Evolutionary conservation across 2,888 invertebrate species (phyloP).

Genomic region (Yponomeuta evonymella): DNA sequence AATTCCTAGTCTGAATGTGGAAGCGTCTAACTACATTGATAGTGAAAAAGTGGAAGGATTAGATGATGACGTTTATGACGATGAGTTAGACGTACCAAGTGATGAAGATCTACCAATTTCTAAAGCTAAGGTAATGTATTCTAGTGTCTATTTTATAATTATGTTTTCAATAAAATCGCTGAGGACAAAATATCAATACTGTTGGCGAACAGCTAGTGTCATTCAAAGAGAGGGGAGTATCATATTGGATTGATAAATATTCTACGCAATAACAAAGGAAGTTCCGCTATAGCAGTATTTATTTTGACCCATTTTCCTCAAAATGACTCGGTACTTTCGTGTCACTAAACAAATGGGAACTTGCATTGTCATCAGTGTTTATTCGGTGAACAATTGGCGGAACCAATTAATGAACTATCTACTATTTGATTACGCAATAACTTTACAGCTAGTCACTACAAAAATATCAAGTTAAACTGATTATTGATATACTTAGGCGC

Average conservation of each 20-base stretch:
- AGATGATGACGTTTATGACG: constrained; percentile 68
- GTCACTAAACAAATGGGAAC: background rate
- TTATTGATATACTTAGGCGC: too few species aligned
- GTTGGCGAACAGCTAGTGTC: too few species aligned
- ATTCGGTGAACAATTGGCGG: background rate
- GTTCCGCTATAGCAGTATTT: too few species aligned
- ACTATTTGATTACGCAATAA: background rate
- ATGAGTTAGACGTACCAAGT: constrained; percentile 68
- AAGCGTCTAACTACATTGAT: constrained; percentile 28
- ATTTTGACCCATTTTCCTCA: background rate
- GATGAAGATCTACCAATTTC: constrained; percentile 71
- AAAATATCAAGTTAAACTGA: too few species aligned
- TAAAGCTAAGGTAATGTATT: constrained; percentile 60
- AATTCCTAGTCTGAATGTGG: background rate
- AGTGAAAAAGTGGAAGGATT: constrained; percentile 51
- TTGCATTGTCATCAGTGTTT: background rate
- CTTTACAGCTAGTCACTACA: background rate
- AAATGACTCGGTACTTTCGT: background rate
- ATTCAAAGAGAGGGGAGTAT: too few species aligned
- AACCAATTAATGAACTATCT: background rate
- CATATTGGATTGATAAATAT: too few species aligned
- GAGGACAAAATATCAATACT: too few species aligned
- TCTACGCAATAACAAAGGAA: too few species aligned
- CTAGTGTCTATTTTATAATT: background rate
- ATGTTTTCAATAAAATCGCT: background rate